Conservation (phyloP, 1,140 invertebrate genomes). For the Hylaeus anthracinus region DNA sequence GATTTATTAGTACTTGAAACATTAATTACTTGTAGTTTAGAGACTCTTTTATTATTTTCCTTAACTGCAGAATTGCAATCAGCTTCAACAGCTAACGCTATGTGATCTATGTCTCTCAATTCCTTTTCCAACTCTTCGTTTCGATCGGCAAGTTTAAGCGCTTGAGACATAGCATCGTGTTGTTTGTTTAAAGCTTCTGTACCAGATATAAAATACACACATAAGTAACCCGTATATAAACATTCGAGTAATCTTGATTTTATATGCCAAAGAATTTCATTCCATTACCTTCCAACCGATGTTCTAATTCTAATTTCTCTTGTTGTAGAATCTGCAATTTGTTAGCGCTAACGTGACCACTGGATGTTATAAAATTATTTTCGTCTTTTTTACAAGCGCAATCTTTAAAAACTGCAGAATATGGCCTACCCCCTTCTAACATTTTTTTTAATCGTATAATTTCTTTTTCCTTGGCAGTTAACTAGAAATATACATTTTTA, state of each 20-base stretch:
- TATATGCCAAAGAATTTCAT: neutral
- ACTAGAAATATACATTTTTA: slow-evolving; percentile 56
- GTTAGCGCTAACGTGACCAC: slow-evolving; percentile 59
- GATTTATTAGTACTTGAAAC: neutral
- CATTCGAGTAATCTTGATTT: neutral
- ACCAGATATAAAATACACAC: slow-evolving; percentile 20
- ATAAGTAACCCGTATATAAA: neutral
- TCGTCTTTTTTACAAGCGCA: slow-evolving; percentile 81
- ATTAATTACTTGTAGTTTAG: slow-evolving; percentile 73
- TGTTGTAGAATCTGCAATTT: slow-evolving; percentile 82
- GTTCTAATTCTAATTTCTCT: slow-evolving; percentile 82
- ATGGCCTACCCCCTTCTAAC: slow-evolving; percentile 84
- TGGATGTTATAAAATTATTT: slow-evolving; percentile 70
- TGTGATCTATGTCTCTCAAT: slow-evolving; percentile 84
- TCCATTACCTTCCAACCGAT: slow-evolving; percentile 81
- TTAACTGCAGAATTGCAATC: slow-evolving; percentile 80
- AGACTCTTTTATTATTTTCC: slow-evolving; percentile 75
- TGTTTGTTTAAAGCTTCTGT: slow-evolving; percentile 84
- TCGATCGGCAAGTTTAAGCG: slow-evolving; percentile 85
- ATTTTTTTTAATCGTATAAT: slow-evolving; percentile 83
- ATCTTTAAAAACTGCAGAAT: slow-evolving; percentile 82
- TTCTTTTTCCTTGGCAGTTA: slow-evolving; percentile 82
- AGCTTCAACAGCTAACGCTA: slow-evolving; percentile 86
- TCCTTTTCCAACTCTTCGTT: slow-evolving; percentile 86
- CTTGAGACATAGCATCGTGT: slow-evolving; percentile 87